Percentiles rank a stretch among this genome's conserved stretches.
These are phyloP conservation scores for Serilophus lunatus DNA, from an alignment of 2,113 vertebrate species.

Conservation along the genomic window DNA sequence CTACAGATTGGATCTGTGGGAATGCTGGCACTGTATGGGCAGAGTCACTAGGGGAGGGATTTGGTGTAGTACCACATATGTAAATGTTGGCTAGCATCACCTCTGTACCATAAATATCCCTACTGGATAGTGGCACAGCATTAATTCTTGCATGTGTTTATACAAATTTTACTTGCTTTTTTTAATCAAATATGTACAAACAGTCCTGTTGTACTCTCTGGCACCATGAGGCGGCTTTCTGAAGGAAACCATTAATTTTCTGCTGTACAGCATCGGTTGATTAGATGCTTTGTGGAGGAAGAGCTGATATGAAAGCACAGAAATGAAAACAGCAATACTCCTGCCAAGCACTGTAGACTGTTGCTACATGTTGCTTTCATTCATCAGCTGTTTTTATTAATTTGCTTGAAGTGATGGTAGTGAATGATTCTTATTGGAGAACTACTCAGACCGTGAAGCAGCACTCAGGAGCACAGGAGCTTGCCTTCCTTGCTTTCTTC, in stretches of 20 bases:
- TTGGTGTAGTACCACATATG: background rate
- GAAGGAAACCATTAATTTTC: slow-evolving; percentile 53
- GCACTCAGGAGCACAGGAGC: background rate
- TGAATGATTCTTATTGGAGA: background rate
- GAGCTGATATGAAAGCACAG: slow-evolving; percentile 10
- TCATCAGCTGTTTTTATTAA: background rate
- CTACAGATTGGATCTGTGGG: background rate
- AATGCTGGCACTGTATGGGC: background rate
- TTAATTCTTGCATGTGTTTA: background rate
- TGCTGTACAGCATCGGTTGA: background rate
- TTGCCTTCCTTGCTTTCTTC: background rate
- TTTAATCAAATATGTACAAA: slow-evolving; percentile 53
- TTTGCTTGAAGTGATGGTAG: background rate
- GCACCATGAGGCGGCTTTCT: background rate
- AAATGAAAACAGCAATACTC: slow-evolving; percentile 25
- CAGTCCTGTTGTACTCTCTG: background rate
- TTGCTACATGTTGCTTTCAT: slow-evolving; percentile 3
- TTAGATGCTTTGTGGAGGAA: slow-evolving; percentile 46
- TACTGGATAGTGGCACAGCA: background rate
- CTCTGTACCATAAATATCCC: background rate
- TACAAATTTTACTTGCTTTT: slow-evolving; percentile 3
- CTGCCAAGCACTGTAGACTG: slow-evolving; percentile 33
- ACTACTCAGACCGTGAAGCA: background rate
- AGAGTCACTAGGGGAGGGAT: background rate
- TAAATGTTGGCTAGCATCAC: background rate